phyloP scores from a whole-genome alignment of 2,797 vertebrate species.

The Ispidina picta region DNA sequence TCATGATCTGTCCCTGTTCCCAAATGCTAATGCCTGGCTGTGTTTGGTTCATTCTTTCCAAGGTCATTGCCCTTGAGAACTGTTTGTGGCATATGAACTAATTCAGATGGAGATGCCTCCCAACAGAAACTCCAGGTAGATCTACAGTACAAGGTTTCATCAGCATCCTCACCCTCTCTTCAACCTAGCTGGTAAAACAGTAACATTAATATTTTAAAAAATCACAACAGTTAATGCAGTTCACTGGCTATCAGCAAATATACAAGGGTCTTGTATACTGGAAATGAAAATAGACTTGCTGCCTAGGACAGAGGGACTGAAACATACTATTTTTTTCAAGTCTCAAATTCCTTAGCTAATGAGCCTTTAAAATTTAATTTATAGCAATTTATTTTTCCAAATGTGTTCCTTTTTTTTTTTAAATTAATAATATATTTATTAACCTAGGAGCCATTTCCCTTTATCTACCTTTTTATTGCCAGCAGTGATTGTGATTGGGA shows the following conservation, averaged over 20 bases:
- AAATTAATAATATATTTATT: slow-evolving; percentile 1
- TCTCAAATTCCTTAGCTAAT: neutral
- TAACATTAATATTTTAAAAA: slow-evolving; percentile 14
- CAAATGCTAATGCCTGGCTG: neutral
- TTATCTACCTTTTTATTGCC: neutral
- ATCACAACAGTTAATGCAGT: slow-evolving; percentile 25
- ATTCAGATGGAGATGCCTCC: neutral
- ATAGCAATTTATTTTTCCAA: neutral
- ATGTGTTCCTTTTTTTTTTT: neutral
- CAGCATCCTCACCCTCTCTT: slow-evolving; percentile 35
- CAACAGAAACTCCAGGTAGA: slow-evolving; percentile 14
- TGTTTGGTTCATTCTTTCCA: neutral
- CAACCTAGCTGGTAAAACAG: slow-evolving; percentile 44
- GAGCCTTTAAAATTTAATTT: slow-evolving; percentile 37
- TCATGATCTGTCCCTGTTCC: neutral
- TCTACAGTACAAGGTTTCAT: neutral
- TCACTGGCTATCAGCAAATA: neutral
- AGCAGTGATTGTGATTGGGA: neutral
- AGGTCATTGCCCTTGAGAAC: neutral
- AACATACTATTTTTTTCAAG: slow-evolving; percentile 1
- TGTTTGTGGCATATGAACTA: neutral
- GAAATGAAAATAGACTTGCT: slow-evolving; percentile 19
- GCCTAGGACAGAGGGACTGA: neutral
- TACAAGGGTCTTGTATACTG: neutral
- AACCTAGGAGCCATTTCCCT: neutral